Base-by-base conservation (phyloP, 92 coral and sea anemone species). In the Porites divaricata region DNA sequence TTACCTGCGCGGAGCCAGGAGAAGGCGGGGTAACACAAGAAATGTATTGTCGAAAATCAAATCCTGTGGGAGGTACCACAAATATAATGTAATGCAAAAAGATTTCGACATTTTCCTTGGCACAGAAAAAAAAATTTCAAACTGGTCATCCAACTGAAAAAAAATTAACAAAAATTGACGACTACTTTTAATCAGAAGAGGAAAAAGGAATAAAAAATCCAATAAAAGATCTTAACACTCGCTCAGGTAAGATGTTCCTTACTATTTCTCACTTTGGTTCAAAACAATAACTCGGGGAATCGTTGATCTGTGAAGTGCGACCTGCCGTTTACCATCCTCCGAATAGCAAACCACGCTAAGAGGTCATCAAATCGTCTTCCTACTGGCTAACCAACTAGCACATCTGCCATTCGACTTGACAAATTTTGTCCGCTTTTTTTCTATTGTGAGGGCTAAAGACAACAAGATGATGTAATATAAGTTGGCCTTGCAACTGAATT, bases 261-360 rank as follows among this genome's bases (percentile, higher is more conserved):
- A 11, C 14, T 77, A 24, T 77, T 16, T 35, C 45, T 35, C 4
- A 2, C 8, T 62, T 15, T 62, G 24, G 41, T 24, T 73, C 14
- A 14, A 24, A 61, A 72, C 4, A 72, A 6, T 1, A 72, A 48
- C 70, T 56, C 50, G 24, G 50, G n/a, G 17, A 63, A 82, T 82
- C 61, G 62, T 45, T 82, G 72, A 82, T 82, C 86, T 82, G 86
- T 82, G 72, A 62, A 82, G 57, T 57, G 24, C 72, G 22, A 82
- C 86, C 86, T 73, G 86, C 8, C 53, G 59, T 24, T 17, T 24
- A n/a, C 51, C 63, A 9, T 66, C 13, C 56, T 12, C 26, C 72
- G 50, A 15, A 59, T 61, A 48, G 16, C 68, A 35, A 35, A 61
- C 79, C 70, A 72, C 48, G 63, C 63, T 79, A 23, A 63, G 72